Base-by-base conservation (phyloP, 2,113 vertebrate species). In the Mola mola region DNA sequence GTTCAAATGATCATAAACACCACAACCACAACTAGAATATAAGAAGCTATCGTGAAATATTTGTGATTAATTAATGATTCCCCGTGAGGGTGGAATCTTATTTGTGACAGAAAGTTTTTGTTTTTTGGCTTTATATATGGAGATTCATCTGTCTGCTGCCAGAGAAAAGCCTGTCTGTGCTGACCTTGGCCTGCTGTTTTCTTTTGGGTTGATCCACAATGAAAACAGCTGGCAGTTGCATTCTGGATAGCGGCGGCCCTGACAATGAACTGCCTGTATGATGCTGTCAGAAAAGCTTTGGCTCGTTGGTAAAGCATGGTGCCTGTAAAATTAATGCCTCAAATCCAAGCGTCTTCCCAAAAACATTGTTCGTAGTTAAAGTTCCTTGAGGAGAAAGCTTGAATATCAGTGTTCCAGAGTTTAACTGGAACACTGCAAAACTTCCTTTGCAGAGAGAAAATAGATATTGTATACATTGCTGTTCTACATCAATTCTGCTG, bases 201-300 rank as follows among this genome's bases (percentile, higher is more conserved):
- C 84, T 84, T 91, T 91, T 72, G 84, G 83, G 85, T 82, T 86
- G 84, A 89, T 87, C 85, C 83, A 76, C 81, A 89, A 89, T 88
- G 83, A 91, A 83, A 90, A 89, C 89, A 89, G 84, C 87, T 90
- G 85, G 86, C 87, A 76, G 63, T 80, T 79, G 83, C 66, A 83
- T 86, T 89, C 75, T 85, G 77, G 84, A 68, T 70, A 70, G 44
- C 47, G 63, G 72, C 44, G 64, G 79, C 79, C 75, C 50, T 61
- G 69, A 90, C 91, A 91, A 87, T 88, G 84, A 83, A 59, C 68
- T 17, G 87, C 63, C 72, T 87, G 87, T 90, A 72, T 74, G 83
- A 87, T 71, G 74, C 87, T 91, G 88, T 90, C 89, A 90, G 63
- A 85, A 88, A 81, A 57, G 50, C 79, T 90, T 85, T 83, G 83